Evolutionary conservation across 2,888 invertebrate species (phyloP), one percentile per base, ranked within the genome.

Genomic region (Galeruca laticollis): DNA sequence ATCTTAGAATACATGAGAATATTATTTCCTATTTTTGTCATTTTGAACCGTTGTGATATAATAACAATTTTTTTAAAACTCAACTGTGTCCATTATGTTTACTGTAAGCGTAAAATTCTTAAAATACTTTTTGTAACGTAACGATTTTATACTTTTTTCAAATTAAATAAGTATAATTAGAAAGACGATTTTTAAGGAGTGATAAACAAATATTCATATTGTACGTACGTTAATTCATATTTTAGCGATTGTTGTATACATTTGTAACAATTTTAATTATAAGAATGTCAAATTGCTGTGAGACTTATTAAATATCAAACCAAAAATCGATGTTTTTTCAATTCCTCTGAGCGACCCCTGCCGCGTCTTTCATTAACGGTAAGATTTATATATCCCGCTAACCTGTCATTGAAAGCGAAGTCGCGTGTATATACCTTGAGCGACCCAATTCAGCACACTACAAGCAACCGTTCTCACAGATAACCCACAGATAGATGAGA

Each of bases 111-210:
- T 33, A 31, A 31, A 61, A 47, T 31, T 47, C 60, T 43, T 51
- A 63, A 68, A 65, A 21, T n/a, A 68, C 63, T 40, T 51, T 62
- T 49, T 68, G 56, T 68, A 68, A 70, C 60, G 56, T 56, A 51
- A 64, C 20, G 51, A 52, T 72, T 71, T 72, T 69, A 69, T 72
- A 72, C 71, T 73, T 73, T 70, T 73, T 69, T 66, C 70, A 68
- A 68, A 69, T 68, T 60, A 20, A 68, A 60, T 70, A 49, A 49
- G 20, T 57, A 67, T 52, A 73, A 68, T n/a, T n/a, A n/a, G n/a
- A 65, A 51, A 43, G 31, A 67, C 72, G 70, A 68, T 73, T 70
- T 61, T 65, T 67, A 63, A 73, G 33, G 56, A 73, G 70, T 73
- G 72, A 73, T 72, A 72, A 65, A 60, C 35, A 61, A 18, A 47